A percentile compares a stretch with the other conserved stretches of the same genome.
These are phyloP conservation scores for Gobiocypris rarus DNA, from an alignment of 2,113 vertebrate species.

Conservation along the genomic window DNA sequence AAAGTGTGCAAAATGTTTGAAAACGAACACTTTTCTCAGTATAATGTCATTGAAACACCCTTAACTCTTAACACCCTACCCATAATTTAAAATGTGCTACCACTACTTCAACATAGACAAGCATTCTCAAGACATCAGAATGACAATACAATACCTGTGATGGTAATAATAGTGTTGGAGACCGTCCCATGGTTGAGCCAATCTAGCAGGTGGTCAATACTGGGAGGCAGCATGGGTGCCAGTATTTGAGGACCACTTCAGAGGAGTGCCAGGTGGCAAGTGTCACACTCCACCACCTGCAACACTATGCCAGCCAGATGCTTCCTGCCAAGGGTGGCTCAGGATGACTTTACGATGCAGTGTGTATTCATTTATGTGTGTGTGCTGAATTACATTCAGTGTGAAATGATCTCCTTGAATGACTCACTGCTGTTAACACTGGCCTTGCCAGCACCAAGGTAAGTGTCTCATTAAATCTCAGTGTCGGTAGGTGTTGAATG, in stretches of 20 bases:
- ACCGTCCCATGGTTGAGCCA: constrained; percentile 37
- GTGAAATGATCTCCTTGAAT: constrained; percentile 44
- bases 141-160: constrained; percentile 23
- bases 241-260: constrained; percentile 29
- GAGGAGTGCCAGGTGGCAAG: constrained; percentile 53
- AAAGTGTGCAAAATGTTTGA: not conserved
- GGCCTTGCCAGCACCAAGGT: constrained; percentile 36
- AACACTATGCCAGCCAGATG: constrained; percentile 47
- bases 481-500: constrained; percentile 41
- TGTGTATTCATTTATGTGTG: constrained; percentile 23
- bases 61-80: not conserved
- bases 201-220: constrained; percentile 59
- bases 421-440: constrained; percentile 40
- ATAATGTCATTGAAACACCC: not conserved
- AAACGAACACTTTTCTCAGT: not conserved
- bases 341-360: constrained; percentile 7
- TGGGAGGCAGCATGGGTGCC: constrained; percentile 35
- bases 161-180: constrained; percentile 6
- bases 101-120: not conserved
- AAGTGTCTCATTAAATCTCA: constrained; percentile 58
- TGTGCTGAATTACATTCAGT: constrained; percentile 2
- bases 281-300: constrained; percentile 50
- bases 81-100: not conserved
- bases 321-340: constrained; percentile 39
- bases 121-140: not conserved